Evolutionary conservation across 2,113 vertebrate genomes (phyloP).

Genomic region (Alectura lathami): DNA sequence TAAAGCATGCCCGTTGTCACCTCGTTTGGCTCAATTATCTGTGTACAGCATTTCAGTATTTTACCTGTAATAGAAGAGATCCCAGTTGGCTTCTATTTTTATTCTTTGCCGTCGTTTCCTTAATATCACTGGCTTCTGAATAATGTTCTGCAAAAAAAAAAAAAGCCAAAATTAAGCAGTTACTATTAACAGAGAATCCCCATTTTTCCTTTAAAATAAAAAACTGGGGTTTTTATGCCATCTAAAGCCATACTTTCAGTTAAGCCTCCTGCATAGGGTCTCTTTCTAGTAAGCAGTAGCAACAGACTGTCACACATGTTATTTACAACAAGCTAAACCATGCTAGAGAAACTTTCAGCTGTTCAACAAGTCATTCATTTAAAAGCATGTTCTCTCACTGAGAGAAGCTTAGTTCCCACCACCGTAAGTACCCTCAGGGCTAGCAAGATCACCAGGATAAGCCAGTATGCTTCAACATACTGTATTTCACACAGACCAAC

Average conservation of each 20-base stretch:
- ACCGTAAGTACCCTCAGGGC: neutral
- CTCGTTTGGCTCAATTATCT: neutral
- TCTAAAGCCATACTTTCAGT: neutral
- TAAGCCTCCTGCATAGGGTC: neutral
- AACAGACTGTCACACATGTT: constrained; percentile 15
- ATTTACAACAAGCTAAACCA: constrained; percentile 31
- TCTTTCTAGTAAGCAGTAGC: neutral
- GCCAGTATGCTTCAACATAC: neutral
- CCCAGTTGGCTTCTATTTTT: constrained; percentile 98
- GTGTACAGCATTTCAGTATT: neutral
- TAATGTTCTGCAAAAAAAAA: constrained; percentile 84
- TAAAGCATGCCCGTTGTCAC: neutral
- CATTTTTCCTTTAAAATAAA: neutral
- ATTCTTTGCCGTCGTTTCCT: constrained; percentile 96
- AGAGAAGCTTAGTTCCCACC: neutral
- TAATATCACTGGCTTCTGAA: constrained; percentile 96
- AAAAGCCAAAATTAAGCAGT: neutral
- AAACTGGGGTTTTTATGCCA: neutral
- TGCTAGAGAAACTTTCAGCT: constrained; percentile 41
- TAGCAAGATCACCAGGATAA: neutral
- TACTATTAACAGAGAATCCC: neutral
- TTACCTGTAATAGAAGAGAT: constrained; percentile 98
- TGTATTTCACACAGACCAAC: neutral
- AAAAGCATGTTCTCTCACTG: neutral
- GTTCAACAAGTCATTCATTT: neutral